Evolutionary conservation across 2,888 invertebrate species (phyloP), one percentile per base, ranked within the genome.

Genomic region (Hofmannophila pseudospretella): DNA sequence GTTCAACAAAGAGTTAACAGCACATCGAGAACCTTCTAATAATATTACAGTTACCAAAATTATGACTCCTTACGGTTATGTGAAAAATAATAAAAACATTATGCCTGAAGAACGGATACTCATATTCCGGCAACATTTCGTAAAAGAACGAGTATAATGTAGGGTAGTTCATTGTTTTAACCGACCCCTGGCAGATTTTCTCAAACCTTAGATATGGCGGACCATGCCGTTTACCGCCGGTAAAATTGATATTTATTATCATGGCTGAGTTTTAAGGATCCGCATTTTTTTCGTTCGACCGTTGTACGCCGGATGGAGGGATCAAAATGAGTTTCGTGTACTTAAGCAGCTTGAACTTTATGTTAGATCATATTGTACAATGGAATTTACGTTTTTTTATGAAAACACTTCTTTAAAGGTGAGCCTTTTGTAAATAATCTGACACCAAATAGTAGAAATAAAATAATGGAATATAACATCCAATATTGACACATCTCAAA

Each of bases 221-320:
- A 41, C 33, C 16, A 3, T 26, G 42, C 43, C 54, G 44, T 54
- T 65, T 57, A 59, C 47, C 54, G 54, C 43, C 41, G 47, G 42
- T 52, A 51, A 63, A 68, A 69, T 67, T 62, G 65, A 52, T 68
- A 66, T 70, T 69, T 66, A 70, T 62, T 67, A 57, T 64, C 56
- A 68, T 58, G 52, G 62, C 45, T 38, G 42, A 45, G 36, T 48
- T 34, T 4, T 16, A 16, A 5, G 16, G 16, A 5, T 16, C 5
- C 16, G 16, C 13, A 29, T 52, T 59, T 54, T 62, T 64, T 60
- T 58, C 49, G 51, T 47, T 48, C 47, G 39, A 36, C 44, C 37
- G 47, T 47, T 47, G 32, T n/a, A n/a, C 32, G 45, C 47, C 44
- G 41, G 45, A 45, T 41, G 45, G 45, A 33, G 32, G 47, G 49